These are phyloP conservation scores for Caerostris darwini DNA, from an alignment of 1,140 invertebrate species.

Conservation along the genomic window DNA sequence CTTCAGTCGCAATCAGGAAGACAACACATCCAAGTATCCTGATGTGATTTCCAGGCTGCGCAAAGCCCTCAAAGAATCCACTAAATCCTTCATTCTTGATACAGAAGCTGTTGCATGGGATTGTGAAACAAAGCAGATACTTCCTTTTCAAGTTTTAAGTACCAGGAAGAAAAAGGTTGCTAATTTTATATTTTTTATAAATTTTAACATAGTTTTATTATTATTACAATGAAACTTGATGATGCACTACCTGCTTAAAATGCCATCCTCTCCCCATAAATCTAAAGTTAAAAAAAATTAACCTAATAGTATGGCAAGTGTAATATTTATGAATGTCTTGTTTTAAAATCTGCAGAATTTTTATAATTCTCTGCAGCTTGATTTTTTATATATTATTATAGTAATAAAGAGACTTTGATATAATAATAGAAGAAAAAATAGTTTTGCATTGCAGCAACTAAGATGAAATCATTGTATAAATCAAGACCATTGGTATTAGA, in stretches of 20 bases:
- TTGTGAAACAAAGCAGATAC: slow-evolving; percentile 91
- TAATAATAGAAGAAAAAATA: no score
- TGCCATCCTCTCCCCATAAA: neutral
- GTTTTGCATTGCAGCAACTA: no score
- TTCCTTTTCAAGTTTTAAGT: slow-evolving; percentile 98
- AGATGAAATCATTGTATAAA: no score
- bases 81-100: slow-evolving; percentile 95
- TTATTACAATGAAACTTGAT: neutral
- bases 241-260: neutral
- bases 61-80: slow-evolving; percentile 83
- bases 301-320: no score
- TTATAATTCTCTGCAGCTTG: no score
- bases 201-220: neutral
- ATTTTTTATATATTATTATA: no score
- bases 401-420: no score
- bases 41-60: slow-evolving; percentile 92
- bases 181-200: neutral
- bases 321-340: no score
- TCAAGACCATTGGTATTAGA: no score
- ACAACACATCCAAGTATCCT: slow-evolving; percentile 99
- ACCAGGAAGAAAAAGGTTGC: slow-evolving; percentile 96
- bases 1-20: slow-evolving; percentile 98
- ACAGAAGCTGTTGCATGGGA: slow-evolving; percentile 99
- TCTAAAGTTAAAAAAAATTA: no score
- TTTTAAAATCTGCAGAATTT: no score